Evolutionary conservation across 1,140 invertebrate species (phyloP), one percentile per base, ranked within the genome.

Genomic region (Dreissena polymorpha): DNA sequence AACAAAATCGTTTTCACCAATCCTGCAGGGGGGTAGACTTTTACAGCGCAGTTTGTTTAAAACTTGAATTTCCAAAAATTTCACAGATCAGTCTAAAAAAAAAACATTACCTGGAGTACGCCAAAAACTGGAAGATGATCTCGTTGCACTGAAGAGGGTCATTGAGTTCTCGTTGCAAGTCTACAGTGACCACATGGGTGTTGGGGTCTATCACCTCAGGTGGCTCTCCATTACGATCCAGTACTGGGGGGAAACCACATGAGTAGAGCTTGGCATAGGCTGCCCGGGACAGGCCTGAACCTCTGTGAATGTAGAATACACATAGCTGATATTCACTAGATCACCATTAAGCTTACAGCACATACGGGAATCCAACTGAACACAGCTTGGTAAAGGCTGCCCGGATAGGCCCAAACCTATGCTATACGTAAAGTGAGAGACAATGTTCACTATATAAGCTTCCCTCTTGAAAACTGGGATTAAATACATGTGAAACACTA

Each of bases 61-160:
- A 39, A 39, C 39, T 39, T 39, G 39, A 5, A 5, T n/a, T n/a
- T n/a, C n/a, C n/a, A n/a, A n/a, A n/a, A 39, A 39, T 5, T 39
- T 39, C 39, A 39, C 39, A n/a, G n/a, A 39, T 39, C 39, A 39
- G 39, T 39, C 39, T 39, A 8, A 5, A 39, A 39, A 5, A 39
- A 39, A 39, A 39, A 5, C 85, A 88, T 87, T 79, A 93, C 92
- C 88, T 91, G 50, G 91, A 89, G 83, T 90, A 93, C 13, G 93
- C 92, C 64, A 93, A 84, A 86, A 93, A 93, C 88, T 93, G 93
- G 84, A 93, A 91, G 57, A 90, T 87, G 65, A 93, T 88, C 83
- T 93, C 92, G 88, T 93, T 93, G 78, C 89, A 89, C 72, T 91
- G 89, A 21, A 93, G 85, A n/a, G 87, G 88, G 72, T 93, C 92